phyloP scores from a whole-genome alignment of 2,797 vertebrate genomes.

The Sciaenops ocellatus region DNA sequence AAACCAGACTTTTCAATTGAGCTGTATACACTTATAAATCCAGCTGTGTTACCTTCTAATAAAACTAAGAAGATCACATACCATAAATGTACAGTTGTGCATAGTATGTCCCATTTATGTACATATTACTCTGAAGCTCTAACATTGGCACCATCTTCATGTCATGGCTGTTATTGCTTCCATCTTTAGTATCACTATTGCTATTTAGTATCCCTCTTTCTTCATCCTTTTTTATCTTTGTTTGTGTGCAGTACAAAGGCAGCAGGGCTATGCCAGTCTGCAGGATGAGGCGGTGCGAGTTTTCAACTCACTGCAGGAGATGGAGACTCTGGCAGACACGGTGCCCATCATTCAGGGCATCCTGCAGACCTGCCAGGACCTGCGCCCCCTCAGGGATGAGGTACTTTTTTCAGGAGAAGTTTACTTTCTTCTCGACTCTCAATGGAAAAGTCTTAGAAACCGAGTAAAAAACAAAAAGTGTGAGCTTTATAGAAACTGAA shows the following conservation, averaged over 20 bases:
- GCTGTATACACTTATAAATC: not conserved
- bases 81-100: no score
- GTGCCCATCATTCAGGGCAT: conserved; percentile 95
- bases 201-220: no score
- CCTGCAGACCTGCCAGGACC: conserved; percentile 95
- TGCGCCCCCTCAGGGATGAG: conserved; percentile 93
- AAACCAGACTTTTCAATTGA: not conserved
- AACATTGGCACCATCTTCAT: not conserved
- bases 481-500: no score
- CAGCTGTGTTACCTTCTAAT: not conserved
- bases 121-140: not conserved
- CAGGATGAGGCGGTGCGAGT: conserved; percentile 96
- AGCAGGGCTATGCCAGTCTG: conserved; percentile 93
- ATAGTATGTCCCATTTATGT: no score
- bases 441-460: not conserved
- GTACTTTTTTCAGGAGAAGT: conserved; percentile 42
- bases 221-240: not conserved
- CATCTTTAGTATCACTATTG: not conserved
- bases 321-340: conserved; percentile 92
- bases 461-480: no score
- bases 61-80: no score
- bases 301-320: conserved; percentile 96
- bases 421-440: not conserved
- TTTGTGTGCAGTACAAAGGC: conserved; percentile 87
- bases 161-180: not conserved